Evolutionary conservation across 1,140 invertebrate genomes (phyloP), one percentile per base, ranked within the genome.

Genomic region (Trachymyrmex septentrionalis): DNA sequence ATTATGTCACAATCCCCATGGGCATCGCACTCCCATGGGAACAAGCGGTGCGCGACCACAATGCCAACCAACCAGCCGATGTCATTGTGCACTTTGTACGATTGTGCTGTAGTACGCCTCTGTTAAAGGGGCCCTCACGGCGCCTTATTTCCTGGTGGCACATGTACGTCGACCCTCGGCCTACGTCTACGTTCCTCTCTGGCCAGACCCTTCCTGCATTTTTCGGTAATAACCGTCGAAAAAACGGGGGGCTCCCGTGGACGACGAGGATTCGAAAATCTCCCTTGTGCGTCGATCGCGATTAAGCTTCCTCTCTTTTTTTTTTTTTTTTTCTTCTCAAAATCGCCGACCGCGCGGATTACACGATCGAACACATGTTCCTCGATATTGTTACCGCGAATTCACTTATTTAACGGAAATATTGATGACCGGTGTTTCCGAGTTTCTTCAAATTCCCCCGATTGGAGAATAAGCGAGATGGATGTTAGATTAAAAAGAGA

Each of bases 11-110:
- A 91, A 87, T 50, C 89, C 82, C 88, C 87, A 75, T 67, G 89
- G 89, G 87, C 89, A 91, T 84, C 84, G 80, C 55, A 87, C 87
- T 91, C 90, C 87, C 90, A 91, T 84, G 90, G 89, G 89, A 91
- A 91, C 89, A 76, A 90, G 67, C 81, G 77, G 82, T 76, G 73
- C 75, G 80, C 78, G 75, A 88, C 90, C 90, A 91, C 90, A 91
- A 91, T 91, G 64, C 86, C 80, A 59, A 87, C 87, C 87, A 84
- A 87, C 89, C 87, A 90, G 87, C 88, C 90, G 89, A 87, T 90
- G 90, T 91, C 90, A 91, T 91, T 91, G 90, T 91, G 89, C 90
- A 91, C 89, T 90, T 91, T 90, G 87, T 91, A 77, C 87, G 89
- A 90, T 90, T 91, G 90, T 90, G 71, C 78, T 44, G 48, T 63